phyloP scores from a whole-genome alignment of 2,888 invertebrate species.

The Thera obeliscata region DNA sequence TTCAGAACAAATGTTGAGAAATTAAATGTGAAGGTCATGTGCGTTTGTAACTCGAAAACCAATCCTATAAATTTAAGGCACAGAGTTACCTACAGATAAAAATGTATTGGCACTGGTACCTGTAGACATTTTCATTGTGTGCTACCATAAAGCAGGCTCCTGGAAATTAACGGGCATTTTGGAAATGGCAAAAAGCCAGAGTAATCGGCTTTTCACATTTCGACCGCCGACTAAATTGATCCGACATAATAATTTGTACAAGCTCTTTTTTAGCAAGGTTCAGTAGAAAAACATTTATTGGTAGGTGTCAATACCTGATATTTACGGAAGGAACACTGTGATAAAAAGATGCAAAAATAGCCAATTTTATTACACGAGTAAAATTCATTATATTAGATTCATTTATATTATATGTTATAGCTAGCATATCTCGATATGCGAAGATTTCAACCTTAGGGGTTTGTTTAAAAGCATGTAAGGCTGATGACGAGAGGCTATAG shows the following conservation, averaged over 20 bases:
- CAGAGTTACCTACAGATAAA: neutral
- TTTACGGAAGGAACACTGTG: too few species aligned
- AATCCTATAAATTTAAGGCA: neutral
- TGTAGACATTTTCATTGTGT: neutral
- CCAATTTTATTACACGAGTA: too few species aligned
- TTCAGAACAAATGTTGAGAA: conserved; percentile 4
- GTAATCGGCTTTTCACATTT: neutral
- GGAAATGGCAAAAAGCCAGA: conserved; percentile 7
- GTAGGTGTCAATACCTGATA: too few species aligned
- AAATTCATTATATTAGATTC: too few species aligned
- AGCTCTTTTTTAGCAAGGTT: neutral
- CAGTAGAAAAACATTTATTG: too few species aligned
- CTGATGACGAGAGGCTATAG: too few species aligned
- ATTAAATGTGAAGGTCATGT: neutral
- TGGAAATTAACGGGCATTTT: conserved; percentile 4
- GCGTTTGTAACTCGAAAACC: neutral
- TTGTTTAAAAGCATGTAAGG: too few species aligned
- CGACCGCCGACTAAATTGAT: conserved; percentile 5
- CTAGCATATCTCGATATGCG: too few species aligned
- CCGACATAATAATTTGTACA: neutral
- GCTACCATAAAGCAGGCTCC: neutral
- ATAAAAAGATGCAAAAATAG: too few species aligned
- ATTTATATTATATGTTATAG: too few species aligned
- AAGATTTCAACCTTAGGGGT: too few species aligned
- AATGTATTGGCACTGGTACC: neutral